phyloP scores from a whole-genome alignment of 2,113 vertebrate genomes.

The Cyphomyrus plagiostoma region DNA sequence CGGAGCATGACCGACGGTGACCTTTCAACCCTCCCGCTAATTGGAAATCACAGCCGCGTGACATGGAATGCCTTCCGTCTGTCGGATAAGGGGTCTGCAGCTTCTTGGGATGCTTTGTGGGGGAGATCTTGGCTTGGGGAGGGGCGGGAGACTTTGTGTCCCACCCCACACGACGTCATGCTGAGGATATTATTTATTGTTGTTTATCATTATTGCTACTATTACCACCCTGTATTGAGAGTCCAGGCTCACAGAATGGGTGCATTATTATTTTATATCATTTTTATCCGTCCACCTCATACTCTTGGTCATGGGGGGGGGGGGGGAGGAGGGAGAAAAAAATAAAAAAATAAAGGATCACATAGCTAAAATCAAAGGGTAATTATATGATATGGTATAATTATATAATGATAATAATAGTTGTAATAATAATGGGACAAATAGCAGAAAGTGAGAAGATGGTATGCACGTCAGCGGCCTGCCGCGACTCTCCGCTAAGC shows the following conservation, averaged over 20 bases:
- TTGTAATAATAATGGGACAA: neutral
- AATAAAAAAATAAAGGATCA: too few species aligned
- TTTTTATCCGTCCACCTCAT: neutral
- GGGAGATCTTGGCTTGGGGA: neutral
- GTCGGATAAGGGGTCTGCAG: neutral
- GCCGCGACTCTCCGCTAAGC: neutral
- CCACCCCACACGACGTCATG: neutral
- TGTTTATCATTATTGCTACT: neutral
- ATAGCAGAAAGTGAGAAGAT: neutral
- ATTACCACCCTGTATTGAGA: neutral
- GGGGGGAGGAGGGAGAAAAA: too few species aligned
- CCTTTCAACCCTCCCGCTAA: slow-evolving; percentile 2
- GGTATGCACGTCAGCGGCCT: neutral
- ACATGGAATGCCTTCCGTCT: neutral
- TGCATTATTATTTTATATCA: neutral
- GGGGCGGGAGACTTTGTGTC: neutral
- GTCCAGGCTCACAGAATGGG: neutral
- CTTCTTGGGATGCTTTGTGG: neutral
- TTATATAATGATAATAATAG: neutral
- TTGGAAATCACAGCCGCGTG: slow-evolving; percentile 2
- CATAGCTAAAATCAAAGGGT: too few species aligned
- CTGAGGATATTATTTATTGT: neutral
- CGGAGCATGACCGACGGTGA: neutral
- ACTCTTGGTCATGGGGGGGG: neutral
- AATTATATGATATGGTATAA: neutral